A percentile compares a stretch with the other conserved stretches of the same genome.
Evolutionary conservation across 2,113 vertebrate species (phyloP).

Genomic region (Rhadina sibilatrix): DNA sequence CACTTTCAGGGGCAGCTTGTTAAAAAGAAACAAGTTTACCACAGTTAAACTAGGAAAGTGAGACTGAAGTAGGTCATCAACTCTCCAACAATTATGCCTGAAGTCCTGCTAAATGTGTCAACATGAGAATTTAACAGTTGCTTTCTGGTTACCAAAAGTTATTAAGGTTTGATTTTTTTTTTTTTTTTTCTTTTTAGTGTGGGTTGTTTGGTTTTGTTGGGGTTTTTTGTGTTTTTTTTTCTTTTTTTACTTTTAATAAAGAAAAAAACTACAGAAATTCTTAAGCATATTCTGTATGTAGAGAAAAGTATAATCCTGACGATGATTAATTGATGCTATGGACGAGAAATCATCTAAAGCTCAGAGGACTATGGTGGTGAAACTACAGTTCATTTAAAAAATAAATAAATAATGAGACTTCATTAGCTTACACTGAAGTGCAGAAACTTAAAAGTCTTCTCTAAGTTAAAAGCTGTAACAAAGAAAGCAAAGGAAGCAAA

Average conservation of each 20-base stretch:
- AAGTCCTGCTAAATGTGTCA: not conserved
- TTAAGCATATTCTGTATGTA: not conserved
- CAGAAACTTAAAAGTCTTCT: slow-evolving; percentile 50
- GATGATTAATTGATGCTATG: slow-evolving; percentile 1
- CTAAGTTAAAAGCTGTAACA: slow-evolving; percentile 62
- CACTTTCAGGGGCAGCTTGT: slow-evolving; percentile 40
- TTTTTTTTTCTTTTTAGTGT: not conserved
- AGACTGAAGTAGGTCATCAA: slow-evolving; percentile 50
- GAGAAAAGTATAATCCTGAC: not conserved
- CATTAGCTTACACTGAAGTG: slow-evolving; percentile 59
- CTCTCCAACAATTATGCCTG: not conserved
- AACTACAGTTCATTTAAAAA: slow-evolving; percentile 55
- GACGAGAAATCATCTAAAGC: slow-evolving; percentile 2
- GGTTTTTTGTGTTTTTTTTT: too few species aligned
- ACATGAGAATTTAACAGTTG: not conserved
- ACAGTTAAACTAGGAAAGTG: slow-evolving; percentile 27
- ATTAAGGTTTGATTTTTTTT: not conserved
- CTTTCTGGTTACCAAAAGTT: not conserved
- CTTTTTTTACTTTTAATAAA: not conserved
- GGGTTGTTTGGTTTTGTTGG: not conserved
- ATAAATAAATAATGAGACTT: slow-evolving; percentile 60
- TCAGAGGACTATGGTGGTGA: slow-evolving; percentile 31
- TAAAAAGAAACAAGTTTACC: slow-evolving; percentile 60
- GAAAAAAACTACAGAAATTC: not conserved
- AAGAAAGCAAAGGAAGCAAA: slow-evolving; percentile 50